These are phyloP conservation scores for Ceryle rudis DNA, from an alignment of 2,797 vertebrate genomes.

Conservation along the genomic window DNA sequence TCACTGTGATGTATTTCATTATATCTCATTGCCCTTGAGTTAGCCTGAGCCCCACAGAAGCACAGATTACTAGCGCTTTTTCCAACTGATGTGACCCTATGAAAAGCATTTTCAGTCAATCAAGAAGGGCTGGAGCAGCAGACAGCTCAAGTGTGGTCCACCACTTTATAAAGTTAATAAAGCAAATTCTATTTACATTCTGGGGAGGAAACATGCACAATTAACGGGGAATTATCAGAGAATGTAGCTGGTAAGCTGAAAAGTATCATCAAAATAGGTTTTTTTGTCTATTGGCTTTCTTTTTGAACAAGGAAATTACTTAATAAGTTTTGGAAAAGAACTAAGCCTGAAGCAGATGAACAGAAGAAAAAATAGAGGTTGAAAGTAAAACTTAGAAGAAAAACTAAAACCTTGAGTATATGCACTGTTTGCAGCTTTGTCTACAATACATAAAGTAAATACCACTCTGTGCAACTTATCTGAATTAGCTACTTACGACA, in stretches of 20 bases:
- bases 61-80: neutral
- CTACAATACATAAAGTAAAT: neutral
- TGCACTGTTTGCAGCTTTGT: neutral
- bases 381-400: neutral
- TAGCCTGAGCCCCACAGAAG: neutral
- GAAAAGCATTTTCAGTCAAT: neutral
- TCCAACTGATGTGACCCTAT: neutral
- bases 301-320: neutral
- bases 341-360: neutral
- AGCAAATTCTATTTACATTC: neutral
- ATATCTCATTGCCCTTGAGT: rapidly evolving
- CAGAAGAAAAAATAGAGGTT: neutral
- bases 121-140: neutral
- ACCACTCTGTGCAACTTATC: neutral
- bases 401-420: neutral
- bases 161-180: neutral
- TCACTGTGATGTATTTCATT: neutral
- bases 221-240: neutral
- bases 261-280: neutral
- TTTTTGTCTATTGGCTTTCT: neutral
- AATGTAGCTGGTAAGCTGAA: neutral
- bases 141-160: neutral
- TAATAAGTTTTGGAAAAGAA: neutral
- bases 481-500: neutral
- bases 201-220: rapidly evolving